A percentile compares a stretch with the other conserved stretches of the same genome.
Conservation (phyloP, 2,113 vertebrate species). For the Eubucco bourcierii region DNA sequence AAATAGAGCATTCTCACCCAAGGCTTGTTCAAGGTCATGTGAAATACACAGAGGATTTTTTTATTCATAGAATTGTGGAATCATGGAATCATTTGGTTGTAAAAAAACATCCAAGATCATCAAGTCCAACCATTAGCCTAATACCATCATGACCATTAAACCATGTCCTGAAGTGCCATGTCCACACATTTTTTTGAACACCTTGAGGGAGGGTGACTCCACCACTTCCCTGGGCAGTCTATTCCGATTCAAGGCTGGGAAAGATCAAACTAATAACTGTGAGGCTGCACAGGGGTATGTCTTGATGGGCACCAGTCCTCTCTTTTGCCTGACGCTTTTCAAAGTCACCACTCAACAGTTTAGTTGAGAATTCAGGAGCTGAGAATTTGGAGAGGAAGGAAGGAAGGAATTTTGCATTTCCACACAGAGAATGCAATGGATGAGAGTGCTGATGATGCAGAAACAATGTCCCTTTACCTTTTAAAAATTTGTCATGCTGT, state of each 20-base stretch:
- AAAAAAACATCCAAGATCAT: no score
- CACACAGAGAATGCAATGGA: constrained; percentile 20
- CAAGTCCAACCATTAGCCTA: no score
- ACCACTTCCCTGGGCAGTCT: no score
- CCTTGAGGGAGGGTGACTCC: no score
- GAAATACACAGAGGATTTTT: neutral
- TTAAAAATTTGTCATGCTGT: neutral
- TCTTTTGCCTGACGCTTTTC: neutral
- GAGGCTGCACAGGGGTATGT: neutral
- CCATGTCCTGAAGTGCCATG: no score
- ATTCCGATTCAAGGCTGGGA: no score
- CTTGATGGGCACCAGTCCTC: neutral
- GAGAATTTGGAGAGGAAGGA: neutral
- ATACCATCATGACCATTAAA: no score
- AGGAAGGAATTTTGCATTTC: constrained; percentile 2
- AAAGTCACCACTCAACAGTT: neutral
- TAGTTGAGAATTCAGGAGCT: neutral
- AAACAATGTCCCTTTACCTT: neutral
- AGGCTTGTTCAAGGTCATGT: neutral
- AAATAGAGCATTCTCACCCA: neutral
- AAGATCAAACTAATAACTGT: no score
- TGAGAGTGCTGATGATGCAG: neutral
- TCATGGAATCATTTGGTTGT: no score
- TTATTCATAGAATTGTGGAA: neutral
- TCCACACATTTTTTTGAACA: no score